Base-by-base conservation (phyloP, 2,113 vertebrate genomes). In the Picathartes gymnocephalus region DNA sequence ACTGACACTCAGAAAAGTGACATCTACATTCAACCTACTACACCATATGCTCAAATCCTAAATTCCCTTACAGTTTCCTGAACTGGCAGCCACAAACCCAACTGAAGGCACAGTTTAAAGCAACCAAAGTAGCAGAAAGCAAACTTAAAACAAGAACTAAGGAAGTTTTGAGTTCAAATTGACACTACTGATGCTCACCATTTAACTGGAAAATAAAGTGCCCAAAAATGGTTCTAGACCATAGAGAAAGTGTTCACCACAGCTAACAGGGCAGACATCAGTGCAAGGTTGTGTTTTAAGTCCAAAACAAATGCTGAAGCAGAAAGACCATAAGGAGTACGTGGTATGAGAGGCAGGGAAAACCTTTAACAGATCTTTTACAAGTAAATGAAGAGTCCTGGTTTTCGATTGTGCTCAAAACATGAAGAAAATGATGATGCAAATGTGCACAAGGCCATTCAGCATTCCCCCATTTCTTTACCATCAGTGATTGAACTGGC, bases 391-490 rank as follows among this genome's bases (percentile, higher is more conserved):
- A 81, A 68, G 19, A 44, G 21, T 12, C 53, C 87, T 92, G 44
- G 37, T 28, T 90, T 85, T 74, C 42, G 62, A 82, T 48, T 88
- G 78, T 72, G 69, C 68, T 93, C 47, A 80, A 60, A 81, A 42
- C 1, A 7, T 15, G 39, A 73, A 76, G 69, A 86, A 62, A 24
- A 51, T 4, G 62, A 60, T 13, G 58, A 70, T 37, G 18, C 11
- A 64, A 77, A 81, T 5, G 6, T 1, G 14, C 51, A 70, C 23
- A 51, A 53, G 6, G 37, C 40, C 76, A 31, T 45, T 68, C 50
- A 39, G 40, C 48, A 68, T 42, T 12, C 23, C 33, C 22, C 11
- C 19, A 5, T n/a, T 57, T 61, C 47, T 66, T 31, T 23, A 45
- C 68, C 22, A 27, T 16, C 42, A 39, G 54, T 15, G 77, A 31